A percentile compares a stretch with the other conserved stretches of the same genome.
Evolutionary conservation across 30 jellyfish, hydroid and myxozoan species (phyloP).

Genomic region (Nemopilema nomurai): DNA sequence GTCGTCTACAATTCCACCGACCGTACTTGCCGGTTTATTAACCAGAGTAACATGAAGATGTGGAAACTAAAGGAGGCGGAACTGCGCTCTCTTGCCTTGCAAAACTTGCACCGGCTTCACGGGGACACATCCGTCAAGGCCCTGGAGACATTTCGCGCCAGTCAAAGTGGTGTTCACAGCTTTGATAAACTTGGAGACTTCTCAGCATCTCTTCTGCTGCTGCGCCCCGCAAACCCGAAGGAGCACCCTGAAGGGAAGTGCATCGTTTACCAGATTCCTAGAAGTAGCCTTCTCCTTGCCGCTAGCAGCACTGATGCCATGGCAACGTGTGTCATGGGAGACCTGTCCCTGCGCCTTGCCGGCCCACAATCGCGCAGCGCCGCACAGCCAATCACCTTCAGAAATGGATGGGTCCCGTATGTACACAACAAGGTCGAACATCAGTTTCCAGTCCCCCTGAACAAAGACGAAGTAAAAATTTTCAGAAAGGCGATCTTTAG

Average conservation of each 20-base stretch:
- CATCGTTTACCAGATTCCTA: conserved; percentile 36
- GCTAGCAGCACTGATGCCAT: conserved; percentile 62
- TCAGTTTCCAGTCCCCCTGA: conserved; percentile 62
- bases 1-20: conserved; percentile 21
- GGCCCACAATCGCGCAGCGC: conserved; percentile 18
- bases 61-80: conserved; percentile 57
- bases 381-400: conserved; percentile 39
- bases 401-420: conserved; percentile 48
- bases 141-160: conserved; percentile 17
- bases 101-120: conserved; percentile 3
- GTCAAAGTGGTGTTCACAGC: conserved; percentile 42
- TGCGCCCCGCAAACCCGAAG: conserved; percentile 5
- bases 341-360: conserved; percentile 29
- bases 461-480: conserved; percentile 53
- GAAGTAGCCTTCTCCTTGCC: conserved; percentile 30
- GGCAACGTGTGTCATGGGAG: conserved; percentile 70
- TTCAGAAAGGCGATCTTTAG: conserved; percentile 56
- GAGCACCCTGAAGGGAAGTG: neutral
- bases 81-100: conserved; percentile 15
- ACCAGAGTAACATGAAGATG: conserved; percentile 33
- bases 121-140: neutral
- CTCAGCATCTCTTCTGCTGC: conserved; percentile 47
- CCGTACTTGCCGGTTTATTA: conserved; percentile 20
- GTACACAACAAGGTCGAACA: conserved; percentile 56
- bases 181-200: conserved; percentile 56